Conservation (phyloP, 2,113 vertebrate species). For the Chlorodrepanis virens region DNA sequence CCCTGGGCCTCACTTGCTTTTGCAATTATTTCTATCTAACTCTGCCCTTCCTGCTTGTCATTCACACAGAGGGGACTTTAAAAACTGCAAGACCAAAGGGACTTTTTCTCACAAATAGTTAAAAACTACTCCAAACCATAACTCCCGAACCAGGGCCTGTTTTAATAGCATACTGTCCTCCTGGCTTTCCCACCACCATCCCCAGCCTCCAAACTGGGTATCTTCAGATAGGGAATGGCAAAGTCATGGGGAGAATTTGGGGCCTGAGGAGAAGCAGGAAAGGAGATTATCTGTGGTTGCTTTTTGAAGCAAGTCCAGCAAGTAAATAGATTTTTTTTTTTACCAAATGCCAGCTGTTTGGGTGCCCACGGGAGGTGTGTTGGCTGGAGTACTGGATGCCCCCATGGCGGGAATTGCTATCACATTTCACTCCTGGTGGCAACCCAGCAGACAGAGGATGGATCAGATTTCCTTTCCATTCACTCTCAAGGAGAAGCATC, state of each 20-base stretch:
- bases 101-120: not conserved
- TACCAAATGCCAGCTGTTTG: not conserved
- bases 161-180: not conserved
- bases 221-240: not conserved
- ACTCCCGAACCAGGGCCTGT: not conserved
- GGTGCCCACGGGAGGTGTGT: not conserved
- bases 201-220: not conserved
- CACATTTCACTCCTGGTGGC: not conserved
- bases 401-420: not conserved
- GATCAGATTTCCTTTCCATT: conserved; percentile 16
- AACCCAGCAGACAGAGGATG: not conserved
- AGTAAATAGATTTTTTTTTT: not conserved
- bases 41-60: not conserved
- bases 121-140: not conserved
- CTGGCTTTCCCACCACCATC: not conserved
- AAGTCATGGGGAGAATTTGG: not conserved
- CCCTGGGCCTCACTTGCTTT: not conserved
- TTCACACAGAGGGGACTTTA: not conserved
- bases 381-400: not conserved
- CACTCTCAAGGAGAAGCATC: not conserved
- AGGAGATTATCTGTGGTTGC: not conserved
- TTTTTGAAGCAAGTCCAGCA: not conserved
- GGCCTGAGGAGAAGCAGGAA: not conserved
- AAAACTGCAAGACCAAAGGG: not conserved
- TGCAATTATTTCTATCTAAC: not conserved